A percentile compares a stretch with the other conserved stretches of the same genome.
phyloP scores from a whole-genome alignment of 2,888 invertebrate species.

The Stomorhina lunata region DNA sequence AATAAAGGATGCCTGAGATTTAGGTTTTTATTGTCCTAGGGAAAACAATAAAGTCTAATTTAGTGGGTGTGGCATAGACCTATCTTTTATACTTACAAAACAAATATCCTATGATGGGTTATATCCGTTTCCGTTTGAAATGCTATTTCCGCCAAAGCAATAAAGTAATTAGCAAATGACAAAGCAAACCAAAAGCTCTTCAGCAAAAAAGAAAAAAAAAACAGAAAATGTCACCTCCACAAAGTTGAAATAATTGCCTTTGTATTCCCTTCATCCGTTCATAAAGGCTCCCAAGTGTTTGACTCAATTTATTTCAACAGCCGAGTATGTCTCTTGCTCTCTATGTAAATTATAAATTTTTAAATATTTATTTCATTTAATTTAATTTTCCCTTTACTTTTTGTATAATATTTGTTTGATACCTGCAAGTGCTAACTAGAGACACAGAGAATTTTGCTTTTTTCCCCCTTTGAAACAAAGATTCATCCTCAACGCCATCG shows the following conservation, averaged over 20 bases:
- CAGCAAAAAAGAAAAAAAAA: slow-evolving; percentile 42
- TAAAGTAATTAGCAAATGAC: slow-evolving; percentile 66
- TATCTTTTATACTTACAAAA: not conserved
- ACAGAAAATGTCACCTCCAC: slow-evolving; percentile 54
- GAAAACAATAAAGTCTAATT: not conserved
- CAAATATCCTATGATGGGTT: slow-evolving; percentile 41
- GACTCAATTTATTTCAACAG: not conserved
- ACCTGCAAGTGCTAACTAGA: not conserved
- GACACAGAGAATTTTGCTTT: too few species aligned
- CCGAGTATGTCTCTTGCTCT: not conserved
- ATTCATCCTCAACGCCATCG: not conserved
- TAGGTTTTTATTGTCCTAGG: not conserved
- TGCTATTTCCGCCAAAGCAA: slow-evolving; percentile 66
- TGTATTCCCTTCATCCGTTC: too few species aligned
- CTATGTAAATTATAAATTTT: not conserved
- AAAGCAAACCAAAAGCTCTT: slow-evolving; percentile 45
- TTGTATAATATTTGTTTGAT: slow-evolving; percentile 1
- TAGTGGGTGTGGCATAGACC: slow-evolving; percentile 44
- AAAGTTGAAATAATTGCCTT: too few species aligned
- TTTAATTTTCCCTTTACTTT: not conserved
- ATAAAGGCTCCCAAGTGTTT: too few species aligned
- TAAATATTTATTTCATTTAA: slow-evolving; percentile 40
- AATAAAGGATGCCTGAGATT: not conserved
- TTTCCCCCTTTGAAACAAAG: slow-evolving; percentile 19
- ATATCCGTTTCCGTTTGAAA: slow-evolving; percentile 65